Evolutionary conservation across 2,797 vertebrate species (phyloP), one percentile per base, ranked within the genome.

Genomic region (Hozukius guyotensis): DNA sequence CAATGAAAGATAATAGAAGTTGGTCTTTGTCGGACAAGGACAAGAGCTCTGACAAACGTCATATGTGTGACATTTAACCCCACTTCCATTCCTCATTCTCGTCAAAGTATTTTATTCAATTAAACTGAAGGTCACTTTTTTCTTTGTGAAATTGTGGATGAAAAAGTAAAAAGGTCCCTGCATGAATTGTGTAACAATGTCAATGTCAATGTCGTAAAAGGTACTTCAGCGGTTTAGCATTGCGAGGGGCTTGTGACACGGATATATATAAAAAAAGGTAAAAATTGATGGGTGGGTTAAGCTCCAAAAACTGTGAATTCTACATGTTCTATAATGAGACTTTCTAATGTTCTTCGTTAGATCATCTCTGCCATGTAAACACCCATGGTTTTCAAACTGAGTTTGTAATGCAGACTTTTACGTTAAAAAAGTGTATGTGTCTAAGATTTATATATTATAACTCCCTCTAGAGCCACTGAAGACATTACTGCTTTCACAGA

Each of bases 1-100:
- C 53, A 55, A 13, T 75, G 5, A 74, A 31, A 66, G 29, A 75
- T n/a, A 55, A 25, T 34, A 49, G 29, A 61, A 49, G 22, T 49
- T 81, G 3, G 49, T 69, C 38, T 56, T 59, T 79, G 81, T 77
- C 18, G 69, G 59, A 71, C 80, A 83, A 88, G 84, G 80, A 84
- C 72, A 77, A 14, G 24, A n/a, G 29, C 72, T 72, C 46, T 72
- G 71, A 22, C 9, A 22, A 53, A 53, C 20, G 0, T 65, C 34
- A 71, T 53, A 18, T 11, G 8, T 46, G 60, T 69, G 57, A 74
- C 72, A 63, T 84, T 64, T 74, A 79, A 81, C 42, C 36, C 14
- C 24, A 34, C 10, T 22, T 55, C n/a, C 14, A 69, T 69, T 71
- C 11, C 13, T 78, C 62, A 67, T 32, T 72, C 49, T 75, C 32